Evolutionary conservation across 53 echinoderm and acorn worm species (phyloP).

Genomic region (Mesocentrotus franciscanus): DNA sequence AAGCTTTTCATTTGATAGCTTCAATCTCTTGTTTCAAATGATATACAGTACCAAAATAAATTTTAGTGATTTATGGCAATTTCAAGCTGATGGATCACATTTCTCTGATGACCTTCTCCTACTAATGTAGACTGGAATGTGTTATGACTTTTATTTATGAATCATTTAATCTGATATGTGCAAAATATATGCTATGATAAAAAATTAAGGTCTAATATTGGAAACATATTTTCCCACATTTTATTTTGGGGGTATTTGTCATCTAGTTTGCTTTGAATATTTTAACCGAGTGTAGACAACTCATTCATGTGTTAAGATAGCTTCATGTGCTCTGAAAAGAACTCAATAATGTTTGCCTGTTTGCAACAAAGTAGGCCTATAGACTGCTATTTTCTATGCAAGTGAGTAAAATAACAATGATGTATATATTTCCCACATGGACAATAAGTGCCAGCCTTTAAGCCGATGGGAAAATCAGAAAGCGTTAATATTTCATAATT

Average conservation of each 20-base stretch:
- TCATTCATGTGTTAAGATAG: too few species aligned
- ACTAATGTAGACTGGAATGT: background rate
- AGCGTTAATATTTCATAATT: background rate
- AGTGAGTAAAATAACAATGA: background rate
- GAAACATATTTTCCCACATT: too few species aligned
- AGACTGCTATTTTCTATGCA: background rate
- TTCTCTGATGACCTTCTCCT: background rate
- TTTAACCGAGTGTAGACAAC: too few species aligned
- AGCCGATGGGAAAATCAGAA: background rate
- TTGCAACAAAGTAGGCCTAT: background rate
- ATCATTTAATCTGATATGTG: background rate
- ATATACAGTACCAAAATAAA: background rate
- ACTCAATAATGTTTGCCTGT: background rate
- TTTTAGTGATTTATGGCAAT: background rate
- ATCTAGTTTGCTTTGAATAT: too few species aligned
- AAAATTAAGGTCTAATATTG: too few species aligned
- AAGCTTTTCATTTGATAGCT: too few species aligned
- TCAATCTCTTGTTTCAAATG: background rate
- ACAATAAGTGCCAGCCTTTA: background rate
- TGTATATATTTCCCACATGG: background rate
- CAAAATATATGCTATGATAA: too few species aligned
- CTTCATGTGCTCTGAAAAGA: too few species aligned
- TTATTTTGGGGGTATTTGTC: too few species aligned
- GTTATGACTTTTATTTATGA: background rate
- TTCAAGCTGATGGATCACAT: background rate